Conservation (phyloP, 2,113 vertebrate species). For the Recurvirostra avosetta region DNA sequence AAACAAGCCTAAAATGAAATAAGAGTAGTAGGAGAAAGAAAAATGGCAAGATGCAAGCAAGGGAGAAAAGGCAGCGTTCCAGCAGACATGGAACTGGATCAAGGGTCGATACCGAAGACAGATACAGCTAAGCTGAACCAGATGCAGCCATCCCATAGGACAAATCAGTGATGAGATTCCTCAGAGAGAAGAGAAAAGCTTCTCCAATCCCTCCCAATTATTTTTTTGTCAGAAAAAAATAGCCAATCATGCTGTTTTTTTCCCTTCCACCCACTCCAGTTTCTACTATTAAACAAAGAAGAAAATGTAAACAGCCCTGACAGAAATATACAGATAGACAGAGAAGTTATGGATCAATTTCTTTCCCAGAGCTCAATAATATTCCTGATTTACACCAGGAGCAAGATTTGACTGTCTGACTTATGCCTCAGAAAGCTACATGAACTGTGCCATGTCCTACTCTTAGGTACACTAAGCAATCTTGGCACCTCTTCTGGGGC, state of each 20-base stretch:
- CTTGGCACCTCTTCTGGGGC: not conserved
- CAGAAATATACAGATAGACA: not conserved
- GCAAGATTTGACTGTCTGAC: not conserved
- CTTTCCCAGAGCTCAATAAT: not conserved
- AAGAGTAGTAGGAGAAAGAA: not conserved
- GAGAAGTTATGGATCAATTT: not conserved
- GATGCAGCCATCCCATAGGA: conserved; percentile 27
- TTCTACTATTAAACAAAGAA: conserved; percentile 5
- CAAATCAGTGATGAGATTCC: not conserved
- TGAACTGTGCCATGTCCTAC: not conserved
- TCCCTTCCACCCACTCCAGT: not conserved
- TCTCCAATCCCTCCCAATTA: not conserved
- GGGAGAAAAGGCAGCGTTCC: not conserved
- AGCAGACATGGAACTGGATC: conserved; percentile 14
- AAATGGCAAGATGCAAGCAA: not conserved
- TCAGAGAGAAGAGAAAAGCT: not conserved
- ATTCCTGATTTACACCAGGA: not conserved
- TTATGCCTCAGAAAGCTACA: not conserved
- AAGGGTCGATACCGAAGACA: not conserved
- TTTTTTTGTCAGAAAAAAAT: not conserved
- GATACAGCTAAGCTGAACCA: conserved; percentile 31
- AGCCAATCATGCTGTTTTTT: not conserved
- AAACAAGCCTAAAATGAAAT: conserved; percentile 21
- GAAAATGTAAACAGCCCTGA: conserved; percentile 10
- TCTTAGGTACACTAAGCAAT: not conserved